Conservation (phyloP, 2,888 invertebrate genomes). For the Epinotia nisella region DNA sequence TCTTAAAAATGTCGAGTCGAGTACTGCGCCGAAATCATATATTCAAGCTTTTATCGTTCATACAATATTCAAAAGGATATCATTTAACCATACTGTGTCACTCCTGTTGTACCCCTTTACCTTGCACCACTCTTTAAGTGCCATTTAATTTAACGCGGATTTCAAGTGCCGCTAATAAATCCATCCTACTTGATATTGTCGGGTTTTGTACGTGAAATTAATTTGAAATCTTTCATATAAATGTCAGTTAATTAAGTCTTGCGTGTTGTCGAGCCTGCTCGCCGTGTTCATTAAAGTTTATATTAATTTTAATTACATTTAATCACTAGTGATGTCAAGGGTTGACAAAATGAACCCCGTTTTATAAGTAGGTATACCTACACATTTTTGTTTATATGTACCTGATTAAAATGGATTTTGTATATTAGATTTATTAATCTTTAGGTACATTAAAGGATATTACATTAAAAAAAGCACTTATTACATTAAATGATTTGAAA, state of each 20-base stretch:
- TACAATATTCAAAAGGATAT: not conserved
- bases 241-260: slow-evolving; percentile 69
- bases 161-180: slow-evolving; percentile 77
- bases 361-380: too few species aligned
- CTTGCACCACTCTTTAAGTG: slow-evolving; percentile 65
- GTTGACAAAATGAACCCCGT: not conserved
- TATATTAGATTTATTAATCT: not conserved
- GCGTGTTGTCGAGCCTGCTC: slow-evolving; percentile 15
- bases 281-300: slow-evolving; percentile 22
- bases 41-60: not conserved
- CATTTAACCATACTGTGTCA: not conserved
- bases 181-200: slow-evolving; percentile 64
- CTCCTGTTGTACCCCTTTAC: slow-evolving; percentile 18
- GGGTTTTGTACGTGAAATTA: slow-evolving; percentile 68
- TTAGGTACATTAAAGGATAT: too few species aligned
- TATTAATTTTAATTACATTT: slow-evolving; percentile 30
- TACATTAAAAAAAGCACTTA: too few species aligned
- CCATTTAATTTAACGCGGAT: slow-evolving; percentile 78
- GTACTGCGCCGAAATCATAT: not conserved
- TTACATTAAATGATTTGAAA: not conserved
- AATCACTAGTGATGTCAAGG: not conserved
- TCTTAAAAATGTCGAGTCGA: too few species aligned
- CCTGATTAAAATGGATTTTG: not conserved
- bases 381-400: too few species aligned
- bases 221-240: slow-evolving; percentile 72